Conservation (phyloP, 2,113 vertebrate species). For the Calonectris borealis region DNA sequence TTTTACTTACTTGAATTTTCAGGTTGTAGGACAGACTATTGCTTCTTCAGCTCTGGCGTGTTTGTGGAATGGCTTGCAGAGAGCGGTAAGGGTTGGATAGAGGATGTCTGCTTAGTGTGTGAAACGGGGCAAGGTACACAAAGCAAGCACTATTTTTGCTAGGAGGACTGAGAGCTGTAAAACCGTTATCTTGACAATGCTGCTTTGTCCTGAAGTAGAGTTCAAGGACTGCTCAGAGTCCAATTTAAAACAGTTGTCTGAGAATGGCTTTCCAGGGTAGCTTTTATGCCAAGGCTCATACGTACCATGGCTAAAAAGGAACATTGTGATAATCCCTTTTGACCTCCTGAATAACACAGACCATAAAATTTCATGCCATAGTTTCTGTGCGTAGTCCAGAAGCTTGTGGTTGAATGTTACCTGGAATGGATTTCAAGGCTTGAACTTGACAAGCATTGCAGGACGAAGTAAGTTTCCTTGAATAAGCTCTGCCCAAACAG, state of each 20-base stretch:
- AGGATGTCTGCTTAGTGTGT: neutral
- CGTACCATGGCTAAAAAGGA: neutral
- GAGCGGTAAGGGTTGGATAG: neutral
- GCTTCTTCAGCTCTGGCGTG: neutral
- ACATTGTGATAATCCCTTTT: constrained; percentile 23
- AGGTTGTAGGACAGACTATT: neutral
- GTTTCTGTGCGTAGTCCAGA: constrained; percentile 10
- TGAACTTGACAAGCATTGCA: neutral
- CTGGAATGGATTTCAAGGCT: constrained; percentile 13
- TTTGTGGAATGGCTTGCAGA: neutral
- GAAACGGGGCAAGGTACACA: neutral
- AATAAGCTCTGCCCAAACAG: neutral
- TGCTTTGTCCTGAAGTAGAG: constrained; percentile 9
- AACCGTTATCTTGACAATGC: neutral
- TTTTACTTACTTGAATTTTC: constrained; percentile 1
- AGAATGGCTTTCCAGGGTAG: constrained; percentile 7
- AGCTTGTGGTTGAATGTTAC: constrained; percentile 10
- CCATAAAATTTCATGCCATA: neutral
- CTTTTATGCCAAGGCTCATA: neutral
- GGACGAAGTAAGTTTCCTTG: neutral
- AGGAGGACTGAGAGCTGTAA: neutral
- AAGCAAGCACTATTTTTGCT: constrained; percentile 15
- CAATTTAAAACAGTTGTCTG: constrained; percentile 19
- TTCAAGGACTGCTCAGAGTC: constrained; percentile 23
- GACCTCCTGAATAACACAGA: constrained; percentile 5